These are phyloP conservation scores for Phoxinus phoxinus DNA, from an alignment of 2,113 vertebrate species.

Conservation along the genomic window DNA sequence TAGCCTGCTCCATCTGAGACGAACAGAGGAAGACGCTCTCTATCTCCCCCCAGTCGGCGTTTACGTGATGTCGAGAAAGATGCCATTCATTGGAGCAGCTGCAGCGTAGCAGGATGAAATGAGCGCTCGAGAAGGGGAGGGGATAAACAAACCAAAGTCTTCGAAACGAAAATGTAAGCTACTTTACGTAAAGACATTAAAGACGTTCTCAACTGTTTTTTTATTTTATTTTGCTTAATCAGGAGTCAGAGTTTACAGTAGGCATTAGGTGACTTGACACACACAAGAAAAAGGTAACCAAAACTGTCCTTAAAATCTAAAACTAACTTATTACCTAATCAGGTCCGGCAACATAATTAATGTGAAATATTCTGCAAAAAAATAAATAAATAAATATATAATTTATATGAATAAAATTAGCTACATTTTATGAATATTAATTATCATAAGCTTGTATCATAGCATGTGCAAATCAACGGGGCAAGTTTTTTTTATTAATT, in stretches of 20 bases:
- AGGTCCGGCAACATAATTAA: background rate
- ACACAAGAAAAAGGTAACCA: background rate
- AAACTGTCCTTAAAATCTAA: background rate
- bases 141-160: constrained; percentile 11
- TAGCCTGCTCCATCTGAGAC: background rate
- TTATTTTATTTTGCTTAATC: background rate
- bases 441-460: no score
- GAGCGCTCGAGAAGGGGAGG: background rate
- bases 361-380: background rate
- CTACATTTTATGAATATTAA: no score
- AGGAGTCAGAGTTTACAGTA: background rate
- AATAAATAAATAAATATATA: no score
- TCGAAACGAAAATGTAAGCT: background rate
- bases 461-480: no score
- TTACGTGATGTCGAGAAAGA: constrained; percentile 26
- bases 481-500: no score
- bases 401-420: no score
- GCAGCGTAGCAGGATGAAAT: background rate
- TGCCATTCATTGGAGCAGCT: constrained; percentile 29
- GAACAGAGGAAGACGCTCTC: constrained; percentile 9
- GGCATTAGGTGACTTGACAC: background rate
- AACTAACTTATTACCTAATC: background rate
- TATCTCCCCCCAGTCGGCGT: background rate
- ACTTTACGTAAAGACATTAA: background rate
- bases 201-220: background rate